Base-by-base conservation (phyloP, 1,140 invertebrate species). In the Alviniconcha marisindica region DNA sequence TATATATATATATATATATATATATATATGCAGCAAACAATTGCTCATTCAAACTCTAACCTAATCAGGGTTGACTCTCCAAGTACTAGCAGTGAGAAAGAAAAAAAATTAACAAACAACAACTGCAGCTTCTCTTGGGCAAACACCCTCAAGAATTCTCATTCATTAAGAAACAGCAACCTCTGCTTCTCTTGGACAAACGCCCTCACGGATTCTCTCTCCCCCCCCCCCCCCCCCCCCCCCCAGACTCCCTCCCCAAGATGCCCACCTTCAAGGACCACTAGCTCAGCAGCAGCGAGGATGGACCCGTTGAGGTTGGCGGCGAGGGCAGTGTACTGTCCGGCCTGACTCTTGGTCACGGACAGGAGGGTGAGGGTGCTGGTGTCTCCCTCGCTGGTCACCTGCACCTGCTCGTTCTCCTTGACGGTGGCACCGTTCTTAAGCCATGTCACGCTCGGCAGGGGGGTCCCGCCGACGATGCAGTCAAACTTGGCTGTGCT, bases 321-420 rank as follows among this genome's bases (percentile, higher is more conserved):
- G 0, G 98, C 98, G 0, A 98, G 97, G 89, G 97, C 99, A 0
- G 98, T 99, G 92, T 99, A 99, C 5, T 98, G 94, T 7, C 98
- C 98, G 38, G 97, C 97, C 92, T 99, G 97, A 91, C 98, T 97
- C 0, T 97, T 97, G 89, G 96, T 97, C 0, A 98, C 97, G 88
- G 98, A 97, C 89, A 98, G 97, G 93, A 99, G 98, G 0, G 98
- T 96, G 18, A 99, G 93, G 31, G 96, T 97, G 71, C 98, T 93
- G 0, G 96, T 98, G 89, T 98, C 97, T 89, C 98, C 97, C 86
- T 98, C 97, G 87, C 98, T 97, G 24, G 88, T 86, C 10, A 93
- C 87, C 33, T 88, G 91, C 60, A 97, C 95, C 14, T 97, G 94
- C 88, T 97, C 96, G 28, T 96, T 96, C 88, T 96, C 96, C 51